Conservation (phyloP, 1,140 invertebrate genomes). For the Bombus affinis region DNA sequence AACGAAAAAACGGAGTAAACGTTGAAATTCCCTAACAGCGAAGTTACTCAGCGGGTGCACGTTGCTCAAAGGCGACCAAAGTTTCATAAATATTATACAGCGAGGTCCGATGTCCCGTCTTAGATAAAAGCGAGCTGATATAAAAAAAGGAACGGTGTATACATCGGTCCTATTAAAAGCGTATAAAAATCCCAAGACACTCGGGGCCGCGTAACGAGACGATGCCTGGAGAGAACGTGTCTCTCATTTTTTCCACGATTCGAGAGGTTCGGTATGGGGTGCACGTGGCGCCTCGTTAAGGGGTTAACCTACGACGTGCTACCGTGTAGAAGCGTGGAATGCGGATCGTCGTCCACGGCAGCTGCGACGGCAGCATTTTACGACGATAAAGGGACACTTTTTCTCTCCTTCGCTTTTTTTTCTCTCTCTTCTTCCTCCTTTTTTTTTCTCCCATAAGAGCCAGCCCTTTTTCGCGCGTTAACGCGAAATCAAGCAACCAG, state of each 20-base stretch:
- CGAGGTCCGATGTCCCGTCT: neutral
- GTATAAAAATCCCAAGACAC: constrained; percentile 25
- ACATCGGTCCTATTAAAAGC: constrained; percentile 23
- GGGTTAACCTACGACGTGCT: constrained; percentile 56
- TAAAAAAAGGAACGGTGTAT: too few relatives aligned
- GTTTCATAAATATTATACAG: neutral
- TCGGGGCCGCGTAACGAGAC: constrained; percentile 16
- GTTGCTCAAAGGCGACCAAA: neutral
- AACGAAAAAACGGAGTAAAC: neutral
- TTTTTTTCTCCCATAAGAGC: neutral
- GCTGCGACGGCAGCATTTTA: constrained; percentile 48
- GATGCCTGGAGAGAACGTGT: neutral
- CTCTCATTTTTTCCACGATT: constrained; percentile 15
- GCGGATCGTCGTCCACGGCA: constrained; percentile 52
- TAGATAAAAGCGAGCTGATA: neutral
- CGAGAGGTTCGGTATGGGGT: constrained; percentile 30
- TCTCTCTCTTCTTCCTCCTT: neutral
- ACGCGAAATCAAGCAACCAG: constrained; percentile 33
- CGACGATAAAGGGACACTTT: constrained; percentile 19
- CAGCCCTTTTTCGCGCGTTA: constrained; percentile 43
- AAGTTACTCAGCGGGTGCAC: neutral
- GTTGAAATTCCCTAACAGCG: neutral
- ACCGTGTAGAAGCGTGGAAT: constrained; percentile 53
- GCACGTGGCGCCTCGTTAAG: constrained; percentile 50
- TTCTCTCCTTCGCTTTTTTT: neutral